Conservation (phyloP, 2,113 vertebrate species). For the Rhea americana region DNA sequence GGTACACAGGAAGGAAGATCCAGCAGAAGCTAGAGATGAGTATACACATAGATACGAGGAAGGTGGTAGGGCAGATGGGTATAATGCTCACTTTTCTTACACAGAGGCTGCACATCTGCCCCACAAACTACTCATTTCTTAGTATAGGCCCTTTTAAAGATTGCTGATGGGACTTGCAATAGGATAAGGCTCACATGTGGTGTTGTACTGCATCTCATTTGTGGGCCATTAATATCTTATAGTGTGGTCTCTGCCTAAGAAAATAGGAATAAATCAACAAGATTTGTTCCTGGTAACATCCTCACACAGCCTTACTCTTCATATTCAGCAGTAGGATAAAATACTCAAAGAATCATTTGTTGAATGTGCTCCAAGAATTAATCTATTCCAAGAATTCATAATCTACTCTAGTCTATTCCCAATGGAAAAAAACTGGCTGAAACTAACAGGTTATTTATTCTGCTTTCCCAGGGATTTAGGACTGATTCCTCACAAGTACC, state of each 20-base stretch:
- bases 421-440: neutral
- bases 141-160: neutral
- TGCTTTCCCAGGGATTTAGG: neutral
- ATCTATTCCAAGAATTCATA: neutral
- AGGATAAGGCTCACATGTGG: neutral
- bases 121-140: neutral
- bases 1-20: neutral
- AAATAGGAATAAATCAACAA: neutral
- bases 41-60: neutral
- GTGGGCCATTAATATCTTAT: neutral
- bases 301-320: neutral
- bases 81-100: neutral
- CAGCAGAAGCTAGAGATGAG: neutral
- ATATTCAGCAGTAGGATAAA: neutral
- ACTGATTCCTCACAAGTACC: neutral
- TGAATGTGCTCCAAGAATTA: neutral
- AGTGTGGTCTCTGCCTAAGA: neutral
- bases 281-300: neutral
- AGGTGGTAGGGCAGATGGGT: neutral
- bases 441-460: neutral
- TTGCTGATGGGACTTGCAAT: neutral
- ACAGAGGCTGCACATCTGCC: neutral
- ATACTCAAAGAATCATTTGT: neutral
- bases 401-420: neutral
- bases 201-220: neutral